Evolutionary conservation across 2,113 vertebrate species (phyloP), one percentile per base, ranked within the genome.

Genomic region (Chloropsis cyanopogon): DNA sequence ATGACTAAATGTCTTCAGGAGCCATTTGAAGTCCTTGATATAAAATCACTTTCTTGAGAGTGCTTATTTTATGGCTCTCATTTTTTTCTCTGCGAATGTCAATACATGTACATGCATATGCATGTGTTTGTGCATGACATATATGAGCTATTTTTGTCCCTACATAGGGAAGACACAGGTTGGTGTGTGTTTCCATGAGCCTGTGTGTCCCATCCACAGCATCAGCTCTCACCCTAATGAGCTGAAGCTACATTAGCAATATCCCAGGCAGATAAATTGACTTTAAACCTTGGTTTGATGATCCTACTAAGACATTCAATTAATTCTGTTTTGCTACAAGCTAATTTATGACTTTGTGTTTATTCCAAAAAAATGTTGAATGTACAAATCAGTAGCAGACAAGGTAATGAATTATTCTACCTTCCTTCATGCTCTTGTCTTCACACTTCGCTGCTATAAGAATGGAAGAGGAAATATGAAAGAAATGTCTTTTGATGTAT

Each of bases 261-360:
- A 97, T 97, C 94, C 96, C 75, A 97, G 95, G 95, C 96, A 97
- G 97, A 97, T 95, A 97, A 98, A 98, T 97, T 95, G 96, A 97
- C 96, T 98, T 95, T 93, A 97, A 97, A 96, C 93, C 92, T 97
- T 96, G 86, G 95, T 97, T 97, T 98, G 97, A 97, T 98, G 96
- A 97, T 98, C 94, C 93, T 97, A 91, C 96, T 96, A 97, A 97
- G 97, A 97, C 90, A 96, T 97, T 97, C 95, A 98, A 97, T 98
- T 98, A 98, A 98, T 98, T 98, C 97, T 98, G 88, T 98, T 98
- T 98, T 97, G 97, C 97, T 97, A 97, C 96, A 95, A 97, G 97
- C 96, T 98, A 98, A 98, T 98, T 98, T 98, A 97, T 97, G 96
- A 94, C 96, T 98, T 96, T 79, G 81, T 97, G 96, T 97, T 98